Evolutionary conservation across 2,888 invertebrate species (phyloP).

Genomic region (Asteroscopus sphinx): DNA sequence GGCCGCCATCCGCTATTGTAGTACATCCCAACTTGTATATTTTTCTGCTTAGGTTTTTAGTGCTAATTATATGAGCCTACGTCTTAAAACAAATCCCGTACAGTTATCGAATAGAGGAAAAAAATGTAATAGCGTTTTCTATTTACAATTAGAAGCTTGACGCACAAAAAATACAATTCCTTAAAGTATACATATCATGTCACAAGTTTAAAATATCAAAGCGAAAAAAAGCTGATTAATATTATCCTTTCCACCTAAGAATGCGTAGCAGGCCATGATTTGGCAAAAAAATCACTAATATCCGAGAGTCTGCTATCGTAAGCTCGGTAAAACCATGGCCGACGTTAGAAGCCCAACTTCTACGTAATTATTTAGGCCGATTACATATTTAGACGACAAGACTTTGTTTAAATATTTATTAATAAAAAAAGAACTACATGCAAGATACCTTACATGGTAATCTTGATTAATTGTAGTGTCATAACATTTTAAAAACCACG

Average conservation of each 20-base stretch:
- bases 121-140: constrained; percentile 72
- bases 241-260: constrained; percentile 70
- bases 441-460: background rate
- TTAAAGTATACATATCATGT: constrained; percentile 68
- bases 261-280: constrained; percentile 44
- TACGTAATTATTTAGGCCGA: constrained; percentile 53
- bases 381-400: constrained; percentile 56
- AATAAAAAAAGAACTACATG: background rate
- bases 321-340: constrained; percentile 43
- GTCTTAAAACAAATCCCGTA: constrained; percentile 62
- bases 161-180: constrained; percentile 75
- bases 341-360: constrained; percentile 37
- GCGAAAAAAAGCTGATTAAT: constrained; percentile 65
- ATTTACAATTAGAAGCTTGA: constrained; percentile 83
- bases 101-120: constrained; percentile 59
- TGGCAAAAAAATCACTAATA: constrained; percentile 21
- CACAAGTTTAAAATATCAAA: constrained; percentile 67
- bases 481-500: constrained; percentile 31
- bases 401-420: constrained; percentile 36
- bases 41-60: constrained; percentile 38
- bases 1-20: constrained; percentile 27
- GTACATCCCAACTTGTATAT: constrained; percentile 25
- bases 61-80: constrained; percentile 56
- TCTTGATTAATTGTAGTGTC: background rate
- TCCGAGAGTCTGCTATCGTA: constrained; percentile 13